Conservation (phyloP, 1,140 invertebrate genomes). For the Ephestia elutella region DNA sequence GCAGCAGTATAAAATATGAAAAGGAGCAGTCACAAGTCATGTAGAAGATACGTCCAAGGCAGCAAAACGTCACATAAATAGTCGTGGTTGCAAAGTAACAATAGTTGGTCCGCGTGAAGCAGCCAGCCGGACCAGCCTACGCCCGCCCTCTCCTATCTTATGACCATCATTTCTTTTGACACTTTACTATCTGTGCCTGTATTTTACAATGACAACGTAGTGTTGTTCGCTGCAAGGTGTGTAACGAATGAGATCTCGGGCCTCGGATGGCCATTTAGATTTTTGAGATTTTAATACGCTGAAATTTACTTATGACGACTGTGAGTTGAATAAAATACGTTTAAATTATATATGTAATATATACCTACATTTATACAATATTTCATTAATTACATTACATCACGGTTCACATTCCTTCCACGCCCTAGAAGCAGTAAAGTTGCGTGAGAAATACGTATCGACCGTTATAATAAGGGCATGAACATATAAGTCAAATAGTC, state of each 20-base stretch:
- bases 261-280: neutral
- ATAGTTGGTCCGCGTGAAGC: constrained; percentile 37
- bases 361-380: neutral
- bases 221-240: constrained; percentile 24
- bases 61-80: constrained; percentile 45
- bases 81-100: constrained; percentile 42
- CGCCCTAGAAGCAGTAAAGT: neutral
- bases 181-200: constrained; percentile 49
- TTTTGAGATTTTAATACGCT: constrained; percentile 5
- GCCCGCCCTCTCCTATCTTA: constrained; percentile 51
- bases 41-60: constrained; percentile 18
- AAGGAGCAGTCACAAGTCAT: constrained; percentile 21
- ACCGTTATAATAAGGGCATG: neutral
- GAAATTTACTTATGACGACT: neutral
- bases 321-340: no score
- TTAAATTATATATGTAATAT: no score
- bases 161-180: constrained; percentile 54
- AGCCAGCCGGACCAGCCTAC: constrained; percentile 43
- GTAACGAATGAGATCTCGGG: neutral
- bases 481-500: neutral
- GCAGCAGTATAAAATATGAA: no score
- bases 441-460: neutral
- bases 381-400: neutral
- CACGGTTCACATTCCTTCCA: neutral
- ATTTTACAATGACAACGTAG: constrained; percentile 43